Percentiles rank a stretch among this genome's conserved stretches.
phyloP scores from a whole-genome alignment of 2,113 vertebrate species.

The Butorides virescens region DNA sequence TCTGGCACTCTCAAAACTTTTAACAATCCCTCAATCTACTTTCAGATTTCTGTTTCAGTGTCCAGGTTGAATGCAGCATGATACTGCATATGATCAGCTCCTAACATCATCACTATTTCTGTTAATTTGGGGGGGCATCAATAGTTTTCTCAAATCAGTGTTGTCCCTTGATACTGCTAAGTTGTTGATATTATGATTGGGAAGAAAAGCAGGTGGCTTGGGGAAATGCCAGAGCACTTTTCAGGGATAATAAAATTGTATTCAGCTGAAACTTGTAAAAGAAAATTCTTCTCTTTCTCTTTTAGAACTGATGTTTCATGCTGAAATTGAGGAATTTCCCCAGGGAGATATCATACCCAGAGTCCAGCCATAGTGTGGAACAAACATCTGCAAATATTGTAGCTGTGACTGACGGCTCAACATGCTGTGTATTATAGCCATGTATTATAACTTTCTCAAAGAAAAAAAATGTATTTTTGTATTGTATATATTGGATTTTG shows the following conservation, averaged over 20 bases:
- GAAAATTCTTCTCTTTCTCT: neutral
- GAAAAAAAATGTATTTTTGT: slow-evolving; percentile 67
- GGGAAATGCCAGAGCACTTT: neutral
- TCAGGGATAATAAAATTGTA: neutral
- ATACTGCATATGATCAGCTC: neutral
- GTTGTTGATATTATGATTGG: neutral
- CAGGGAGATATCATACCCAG: slow-evolving; percentile 74
- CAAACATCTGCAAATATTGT: neutral
- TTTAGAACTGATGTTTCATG: slow-evolving; percentile 83
- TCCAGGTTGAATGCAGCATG: neutral
- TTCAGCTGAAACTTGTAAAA: neutral
- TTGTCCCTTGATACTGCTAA: neutral
- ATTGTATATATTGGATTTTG: slow-evolving; percentile 33
- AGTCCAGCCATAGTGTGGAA: slow-evolving; percentile 64
- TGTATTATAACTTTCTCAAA: slow-evolving; percentile 50
- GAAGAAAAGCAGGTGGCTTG: neutral
- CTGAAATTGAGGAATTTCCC: slow-evolving; percentile 81
- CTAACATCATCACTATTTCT: neutral
- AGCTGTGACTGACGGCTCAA: neutral
- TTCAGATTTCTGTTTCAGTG: neutral
- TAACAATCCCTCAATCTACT: neutral
- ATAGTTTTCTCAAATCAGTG: neutral
- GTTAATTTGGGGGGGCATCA: neutral
- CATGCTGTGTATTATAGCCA: neutral
- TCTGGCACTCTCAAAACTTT: neutral